Base-by-base conservation (phyloP, 1,140 invertebrate species). In the Camponotus floridanus region DNA sequence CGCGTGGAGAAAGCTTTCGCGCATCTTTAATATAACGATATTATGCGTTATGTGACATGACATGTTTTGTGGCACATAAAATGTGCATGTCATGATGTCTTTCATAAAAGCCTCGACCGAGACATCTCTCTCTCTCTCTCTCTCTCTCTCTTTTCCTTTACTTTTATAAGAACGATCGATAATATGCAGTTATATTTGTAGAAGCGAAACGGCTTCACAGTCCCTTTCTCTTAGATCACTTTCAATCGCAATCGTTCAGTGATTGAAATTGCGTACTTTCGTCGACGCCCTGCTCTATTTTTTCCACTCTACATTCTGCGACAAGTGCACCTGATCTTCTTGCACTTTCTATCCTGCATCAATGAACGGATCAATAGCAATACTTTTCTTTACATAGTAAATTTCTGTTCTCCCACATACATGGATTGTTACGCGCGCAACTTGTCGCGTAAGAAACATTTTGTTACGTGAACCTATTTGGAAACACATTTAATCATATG, bases 191-290 rank as follows among this genome's bases (percentile, higher is more conserved):
- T 86, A 68, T 33, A 31, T 11, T 42, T 33, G 62, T 65, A 68
- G 70, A 15, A 62, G 8, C 26, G 15, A 21, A 55, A 59, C 33
- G n/a, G n/a, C 51, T 74, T 76, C 62, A 15, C 48, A 39, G 84
- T 61, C 48, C 48, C 45, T 87, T 86, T 91, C 59, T 87, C 79
- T 71, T 68, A 59, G 80, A 84, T 85, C 76, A 74, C 65, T 84
- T 51, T 76, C 70, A 4, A 31, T 48, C 21, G 39, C 48, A 61
- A 71, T 89, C 39, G 36, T 62, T 51, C 48, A 64, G 33, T 21
- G 21, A 76, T 70, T 18, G 64, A 74, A 91, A 92, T 93, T 88
- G 89, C 76, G 74, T 90, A 93, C 93, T 94, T 93, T 94, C 92
- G 87, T 91, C 91, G 85, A 55, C 7, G 65, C 51, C 48, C 51